Base-by-base conservation (phyloP, 1,140 invertebrate species). In the Achatina immaculata region DNA sequence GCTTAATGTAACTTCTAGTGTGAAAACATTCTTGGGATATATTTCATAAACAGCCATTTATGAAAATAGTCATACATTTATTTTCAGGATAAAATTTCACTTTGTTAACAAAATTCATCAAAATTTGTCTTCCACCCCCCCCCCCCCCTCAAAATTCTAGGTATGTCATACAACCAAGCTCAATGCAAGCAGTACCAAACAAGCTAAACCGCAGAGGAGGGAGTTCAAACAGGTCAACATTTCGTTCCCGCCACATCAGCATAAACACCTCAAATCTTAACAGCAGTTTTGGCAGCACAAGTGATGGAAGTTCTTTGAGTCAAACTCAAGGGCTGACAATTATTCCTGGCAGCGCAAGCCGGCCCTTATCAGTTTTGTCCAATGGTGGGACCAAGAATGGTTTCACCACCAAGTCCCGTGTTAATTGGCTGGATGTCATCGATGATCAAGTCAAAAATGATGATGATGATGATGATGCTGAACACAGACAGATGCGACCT, bases 91-190 rank as follows among this genome's bases (percentile, higher is more conserved):
- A n/a, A n/a, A n/a, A n/a, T n/a, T n/a, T n/a, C n/a, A n/a, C n/a
- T n/a, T n/a, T n/a, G n/a, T n/a, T n/a, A n/a, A n/a, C n/a, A n/a
- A n/a, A n/a, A n/a, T n/a, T n/a, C n/a, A n/a, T n/a, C n/a, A n/a
- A n/a, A n/a, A n/a, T n/a, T n/a, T n/a, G n/a, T n/a, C n/a, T n/a
- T n/a, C n/a, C n/a, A n/a, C n/a, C n/a, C n/a, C n/a, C n/a, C 38
- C 21, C 11, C 9, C 7, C 9, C 38, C n/a, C 6, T 11, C n/a
- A 62, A 31, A 55, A 55, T 62, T 36, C n/a, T 82, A 89, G 88
- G 24, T 89, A 89, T 82, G 88, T 89, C 21, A 85, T 89, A 40
- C 88, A 89, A 68, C 88, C 88, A 19, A 86, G 86, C 80, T 84
- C 86, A 48, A 89, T 89, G 88, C 84, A 83, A 80, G 88, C 88